A percentile compares a stretch with the other conserved stretches of the same genome.
Conservation (phyloP, 2,888 invertebrate species). For the Nephrotoma appendiculata region DNA sequence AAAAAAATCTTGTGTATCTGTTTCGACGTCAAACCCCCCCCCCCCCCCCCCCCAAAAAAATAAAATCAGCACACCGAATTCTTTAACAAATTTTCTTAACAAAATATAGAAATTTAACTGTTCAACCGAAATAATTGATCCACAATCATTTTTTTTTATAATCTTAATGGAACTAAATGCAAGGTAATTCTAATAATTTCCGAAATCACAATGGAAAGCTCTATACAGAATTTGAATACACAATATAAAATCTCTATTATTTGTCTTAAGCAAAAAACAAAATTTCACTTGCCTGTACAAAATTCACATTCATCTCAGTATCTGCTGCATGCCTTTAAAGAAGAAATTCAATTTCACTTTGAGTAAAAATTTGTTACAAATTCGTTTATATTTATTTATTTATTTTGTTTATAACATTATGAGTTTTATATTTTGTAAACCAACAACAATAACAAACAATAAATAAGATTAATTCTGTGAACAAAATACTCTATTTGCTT, state of each 20-base stretch:
- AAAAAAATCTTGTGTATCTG: background rate
- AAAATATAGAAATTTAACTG: background rate
- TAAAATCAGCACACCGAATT: background rate
- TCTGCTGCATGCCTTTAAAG: background rate
- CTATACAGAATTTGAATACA: too few species aligned
- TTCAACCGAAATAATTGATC: background rate
- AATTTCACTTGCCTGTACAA: background rate
- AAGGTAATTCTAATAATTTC: background rate
- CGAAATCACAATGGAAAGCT: background rate
- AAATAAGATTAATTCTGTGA: background rate
- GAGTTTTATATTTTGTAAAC: background rate
- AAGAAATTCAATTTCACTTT: background rate
- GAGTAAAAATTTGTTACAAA: background rate
- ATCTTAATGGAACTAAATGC: background rate
- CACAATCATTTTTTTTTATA: background rate
- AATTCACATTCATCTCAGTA: background rate
- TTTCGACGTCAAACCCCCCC: background rate
- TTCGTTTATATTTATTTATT: background rate
- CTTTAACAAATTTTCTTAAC: background rate
- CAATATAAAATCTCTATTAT: background rate
- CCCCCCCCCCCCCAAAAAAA: background rate
- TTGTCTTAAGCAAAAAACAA: background rate
- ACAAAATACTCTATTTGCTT: too few species aligned
- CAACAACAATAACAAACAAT: background rate
- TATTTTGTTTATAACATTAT: background rate